These are phyloP conservation scores for Dinomys branickii DNA, from an alignment of 2,113 vertebrate species.

Conservation along the genomic window DNA sequence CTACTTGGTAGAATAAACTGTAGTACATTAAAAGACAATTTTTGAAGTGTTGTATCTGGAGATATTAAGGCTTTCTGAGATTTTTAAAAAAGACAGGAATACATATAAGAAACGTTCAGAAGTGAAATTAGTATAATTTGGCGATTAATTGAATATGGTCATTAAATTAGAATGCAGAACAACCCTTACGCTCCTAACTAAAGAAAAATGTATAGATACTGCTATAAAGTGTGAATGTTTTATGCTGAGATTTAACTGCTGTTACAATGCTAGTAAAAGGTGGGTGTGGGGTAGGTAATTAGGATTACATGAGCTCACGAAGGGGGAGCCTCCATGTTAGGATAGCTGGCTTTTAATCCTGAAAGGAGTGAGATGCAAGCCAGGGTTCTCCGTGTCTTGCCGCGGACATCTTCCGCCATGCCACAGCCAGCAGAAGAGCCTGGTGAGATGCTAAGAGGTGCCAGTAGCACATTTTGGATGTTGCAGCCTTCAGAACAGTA, in stretches of 20 bases:
- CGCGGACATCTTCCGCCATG: background rate
- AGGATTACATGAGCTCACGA: background rate
- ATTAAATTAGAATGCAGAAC: background rate
- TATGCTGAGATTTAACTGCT: background rate
- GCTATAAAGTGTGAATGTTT: background rate
- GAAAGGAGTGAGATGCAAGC: background rate
- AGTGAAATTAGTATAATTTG: background rate
- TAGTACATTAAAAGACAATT: background rate
- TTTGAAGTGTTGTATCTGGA: background rate
- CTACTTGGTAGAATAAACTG: background rate
- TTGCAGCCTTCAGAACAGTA: background rate
- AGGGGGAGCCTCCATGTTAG: accelerated
- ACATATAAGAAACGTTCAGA: background rate
- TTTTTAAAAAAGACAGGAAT: background rate
- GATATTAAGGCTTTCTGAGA: background rate
- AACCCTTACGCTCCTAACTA: background rate
- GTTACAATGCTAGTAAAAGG: background rate
- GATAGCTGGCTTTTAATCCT: background rate
- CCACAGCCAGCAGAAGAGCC: background rate
- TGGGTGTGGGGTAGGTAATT: too few species aligned
- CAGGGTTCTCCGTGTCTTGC: background rate
- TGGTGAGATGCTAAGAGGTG: background rate
- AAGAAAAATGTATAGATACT: background rate
- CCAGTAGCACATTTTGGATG: background rate
- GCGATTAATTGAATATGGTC: background rate